phyloP scores from a whole-genome alignment of 35 echinoderm and acorn worm species.

The Amphiura filiformis region DNA sequence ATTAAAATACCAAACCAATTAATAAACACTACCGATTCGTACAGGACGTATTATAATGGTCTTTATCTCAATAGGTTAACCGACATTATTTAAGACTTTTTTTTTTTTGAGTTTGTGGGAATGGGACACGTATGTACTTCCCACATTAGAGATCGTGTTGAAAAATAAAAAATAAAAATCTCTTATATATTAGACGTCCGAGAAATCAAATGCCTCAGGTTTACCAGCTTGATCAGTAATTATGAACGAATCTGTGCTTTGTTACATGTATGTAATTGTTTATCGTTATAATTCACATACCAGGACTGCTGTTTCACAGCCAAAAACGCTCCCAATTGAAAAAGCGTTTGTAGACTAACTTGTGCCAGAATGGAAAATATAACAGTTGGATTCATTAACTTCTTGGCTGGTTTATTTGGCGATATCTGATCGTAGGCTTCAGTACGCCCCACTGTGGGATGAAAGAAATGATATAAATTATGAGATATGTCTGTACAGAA shows the following conservation, averaged over 20 bases:
- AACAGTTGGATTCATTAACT: conserved; percentile 61
- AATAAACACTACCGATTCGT: too few species aligned
- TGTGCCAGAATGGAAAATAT: conserved; percentile 64
- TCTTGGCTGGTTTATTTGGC: conserved; percentile 52
- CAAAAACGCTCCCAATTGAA: conserved; percentile 61
- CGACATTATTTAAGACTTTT: too few species aligned
- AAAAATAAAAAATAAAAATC: background rate
- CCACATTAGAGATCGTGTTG: too few species aligned
- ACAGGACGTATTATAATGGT: too few species aligned
- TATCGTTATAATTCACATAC: conserved; percentile 21
- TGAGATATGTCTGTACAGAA: background rate
- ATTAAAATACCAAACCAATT: too few species aligned
- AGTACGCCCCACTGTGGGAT: conserved; percentile 69
- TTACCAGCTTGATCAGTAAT: background rate
- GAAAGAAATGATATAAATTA: background rate
- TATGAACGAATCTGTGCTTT: background rate
- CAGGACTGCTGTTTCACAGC: conserved; percentile 45
- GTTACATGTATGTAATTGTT: background rate
- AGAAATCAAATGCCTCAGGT: too few species aligned
- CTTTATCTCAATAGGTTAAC: too few species aligned
- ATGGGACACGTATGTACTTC: background rate
- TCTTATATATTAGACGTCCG: background rate
- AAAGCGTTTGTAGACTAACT: conserved; percentile 48
- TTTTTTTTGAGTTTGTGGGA: background rate
- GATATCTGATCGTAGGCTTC: conserved; percentile 66